Conservation (phyloP, 2,113 vertebrate genomes). For the Proteles cristata region DNA sequence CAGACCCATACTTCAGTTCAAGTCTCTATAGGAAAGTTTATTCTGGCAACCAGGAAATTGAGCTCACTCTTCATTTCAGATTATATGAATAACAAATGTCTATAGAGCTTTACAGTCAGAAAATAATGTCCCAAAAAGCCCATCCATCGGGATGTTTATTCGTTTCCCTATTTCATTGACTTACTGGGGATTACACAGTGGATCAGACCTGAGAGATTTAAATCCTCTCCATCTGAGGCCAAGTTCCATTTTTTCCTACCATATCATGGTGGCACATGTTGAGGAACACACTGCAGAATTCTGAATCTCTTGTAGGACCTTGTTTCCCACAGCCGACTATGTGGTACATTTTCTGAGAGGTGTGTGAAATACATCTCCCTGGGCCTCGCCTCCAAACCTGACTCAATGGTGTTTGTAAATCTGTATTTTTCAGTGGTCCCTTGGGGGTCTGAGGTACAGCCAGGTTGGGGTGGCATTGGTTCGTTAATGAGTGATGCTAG, state of each 20-base stretch:
- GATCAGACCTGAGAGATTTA: not conserved
- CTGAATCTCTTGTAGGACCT: not conserved
- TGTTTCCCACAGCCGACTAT: not conserved
- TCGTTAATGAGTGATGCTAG: not conserved
- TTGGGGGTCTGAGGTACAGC: not conserved
- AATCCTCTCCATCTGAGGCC: not conserved
- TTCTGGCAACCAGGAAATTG: not conserved
- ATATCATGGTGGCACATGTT: not conserved
- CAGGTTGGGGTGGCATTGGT: not conserved
- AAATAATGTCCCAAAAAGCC: not conserved
- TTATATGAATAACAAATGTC: not conserved
- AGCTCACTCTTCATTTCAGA: conserved; percentile 35
- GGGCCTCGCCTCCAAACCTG: not conserved
- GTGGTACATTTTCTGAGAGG: not conserved
- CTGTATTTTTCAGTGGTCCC: not conserved
- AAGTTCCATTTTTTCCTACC: not conserved
- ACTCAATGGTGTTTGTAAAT: not conserved
- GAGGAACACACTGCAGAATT: not conserved
- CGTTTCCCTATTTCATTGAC: not conserved
- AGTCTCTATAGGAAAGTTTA: not conserved
- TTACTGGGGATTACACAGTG: not conserved
- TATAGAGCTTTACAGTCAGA: not conserved
- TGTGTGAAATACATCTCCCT: not conserved
- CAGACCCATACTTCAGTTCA: not conserved
- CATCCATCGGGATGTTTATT: not conserved